Evolutionary conservation across 1,140 invertebrate species (phyloP).

Genomic region (Camponotus pennsylvanicus): DNA sequence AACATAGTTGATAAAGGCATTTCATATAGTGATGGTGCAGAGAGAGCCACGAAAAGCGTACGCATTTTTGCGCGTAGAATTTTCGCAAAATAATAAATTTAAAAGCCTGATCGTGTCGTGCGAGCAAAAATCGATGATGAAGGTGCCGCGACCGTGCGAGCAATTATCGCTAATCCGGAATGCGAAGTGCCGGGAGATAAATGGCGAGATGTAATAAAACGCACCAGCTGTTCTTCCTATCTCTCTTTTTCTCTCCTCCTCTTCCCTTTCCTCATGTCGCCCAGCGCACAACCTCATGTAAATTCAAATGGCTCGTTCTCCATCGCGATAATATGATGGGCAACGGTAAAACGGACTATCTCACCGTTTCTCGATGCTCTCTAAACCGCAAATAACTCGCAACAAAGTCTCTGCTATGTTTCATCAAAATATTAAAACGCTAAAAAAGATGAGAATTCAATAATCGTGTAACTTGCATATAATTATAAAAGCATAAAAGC

Average conservation of each 20-base stretch:
- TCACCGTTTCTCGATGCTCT: constrained; percentile 1
- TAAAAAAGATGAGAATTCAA: neutral
- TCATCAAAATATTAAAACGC: neutral
- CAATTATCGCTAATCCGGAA: constrained; percentile 53
- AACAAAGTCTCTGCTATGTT: neutral
- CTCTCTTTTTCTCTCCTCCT: neutral
- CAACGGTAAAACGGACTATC: constrained; percentile 23
- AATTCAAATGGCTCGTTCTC: constrained; percentile 34
- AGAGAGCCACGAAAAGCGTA: constrained; percentile 6
- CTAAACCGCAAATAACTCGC: constrained; percentile 15
- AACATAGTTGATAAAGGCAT: constrained; percentile 46
- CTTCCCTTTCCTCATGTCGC: neutral
- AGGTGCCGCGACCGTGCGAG: neutral
- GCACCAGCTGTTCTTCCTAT: constrained; percentile 1
- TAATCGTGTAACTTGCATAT: neutral
- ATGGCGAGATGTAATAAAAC: constrained; percentile 47
- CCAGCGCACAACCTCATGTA: constrained; percentile 29
- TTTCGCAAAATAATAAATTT: constrained; percentile 40
- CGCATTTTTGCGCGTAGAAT: constrained; percentile 6
- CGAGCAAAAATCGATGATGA: constrained; percentile 20
- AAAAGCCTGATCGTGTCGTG: neutral
- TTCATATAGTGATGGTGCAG: neutral
- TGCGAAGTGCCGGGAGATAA: constrained; percentile 14
- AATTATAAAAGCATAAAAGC: neutral
- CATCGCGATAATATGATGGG: constrained; percentile 9